These are phyloP conservation scores for Argopecten irradians DNA, from an alignment of 1,140 invertebrate genomes.

Conservation along the genomic window DNA sequence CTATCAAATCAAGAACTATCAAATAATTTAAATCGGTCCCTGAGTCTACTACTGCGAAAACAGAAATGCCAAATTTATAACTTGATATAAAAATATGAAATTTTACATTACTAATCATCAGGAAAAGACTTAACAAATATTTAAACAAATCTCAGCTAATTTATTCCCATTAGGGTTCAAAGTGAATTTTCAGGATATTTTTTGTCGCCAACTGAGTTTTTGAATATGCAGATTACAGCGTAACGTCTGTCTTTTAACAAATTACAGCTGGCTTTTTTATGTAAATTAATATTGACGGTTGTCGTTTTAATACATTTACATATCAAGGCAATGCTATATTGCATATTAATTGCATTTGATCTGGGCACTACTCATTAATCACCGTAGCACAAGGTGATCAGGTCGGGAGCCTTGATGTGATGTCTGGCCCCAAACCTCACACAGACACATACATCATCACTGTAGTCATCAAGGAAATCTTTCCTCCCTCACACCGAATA, in stretches of 20 bases:
- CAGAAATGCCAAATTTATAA: too few species aligned
- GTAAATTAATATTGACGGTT: conserved; percentile 10
- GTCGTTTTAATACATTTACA: not conserved
- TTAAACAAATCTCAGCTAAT: too few species aligned
- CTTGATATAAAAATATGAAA: too few species aligned
- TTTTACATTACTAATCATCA: not conserved
- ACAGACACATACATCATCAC: not conserved
- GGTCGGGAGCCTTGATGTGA: not conserved
- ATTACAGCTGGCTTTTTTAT: conserved; percentile 10
- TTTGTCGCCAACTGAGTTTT: not conserved
- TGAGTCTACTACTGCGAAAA: too few species aligned
- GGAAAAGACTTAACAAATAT: not conserved
- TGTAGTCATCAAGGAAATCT: too few species aligned
- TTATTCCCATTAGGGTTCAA: not conserved
- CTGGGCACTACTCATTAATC: not conserved
- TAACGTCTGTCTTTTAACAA: not conserved
- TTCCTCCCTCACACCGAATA: too few species aligned
- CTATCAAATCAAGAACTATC: too few species aligned
- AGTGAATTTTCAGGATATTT: not conserved
- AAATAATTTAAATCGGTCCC: too few species aligned
- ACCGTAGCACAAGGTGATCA: not conserved
- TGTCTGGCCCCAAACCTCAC: not conserved
- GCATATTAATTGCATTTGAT: conserved; percentile 16
- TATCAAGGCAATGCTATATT: not conserved
- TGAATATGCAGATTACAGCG: not conserved